Evolutionary conservation across 2,888 invertebrate genomes (phyloP), one percentile per base, ranked within the genome.

Genomic region (Mythimna loreyi): DNA sequence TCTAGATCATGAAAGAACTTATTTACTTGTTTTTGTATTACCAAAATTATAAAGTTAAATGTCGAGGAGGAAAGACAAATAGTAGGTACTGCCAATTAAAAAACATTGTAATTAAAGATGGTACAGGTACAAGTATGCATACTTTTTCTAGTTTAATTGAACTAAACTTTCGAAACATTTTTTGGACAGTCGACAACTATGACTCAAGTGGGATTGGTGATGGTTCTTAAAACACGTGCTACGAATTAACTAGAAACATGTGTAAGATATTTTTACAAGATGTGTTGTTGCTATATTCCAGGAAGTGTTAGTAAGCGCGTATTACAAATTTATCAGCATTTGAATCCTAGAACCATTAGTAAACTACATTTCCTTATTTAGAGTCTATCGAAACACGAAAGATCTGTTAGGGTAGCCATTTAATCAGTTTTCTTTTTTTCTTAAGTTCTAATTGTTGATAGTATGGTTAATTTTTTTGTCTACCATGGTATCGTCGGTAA

Each of bases 181-280:
- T 28, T 53, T 53, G 11, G 21, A 30, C 4, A 52, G 28, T n/a
- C 40, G n/a, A 4, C 19, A 19, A 11, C n/a, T n/a, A 53, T 71
- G 70, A 62, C 55, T 71, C 62, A 71, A 55, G 36, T 55, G 25
- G 25, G 40, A 47, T 55, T 55, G 47, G 45, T 40, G 53, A 71
- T 55, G 53, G 13, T 21, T 71, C 21, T 21, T 25, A 50, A 36
- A 56, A 71, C 56, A 63, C 63, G 25, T 71, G 62, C 33, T 50
- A 23, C 50, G 13, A 36, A 63, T 62, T 43, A 23, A 63, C 19
- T 36, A 56, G 56, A 71, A 63, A 50, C 56, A 62, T 71, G 55
- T 71, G 40, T 61, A 25, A 49, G 11, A 30, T 61, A 61, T 71
- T 70, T 71, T 71, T 45, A 45, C 47, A 61, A 55, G 62, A 71